phyloP scores from a whole-genome alignment of 2,797 vertebrate genomes.

The Brachymystax lenok region DNA sequence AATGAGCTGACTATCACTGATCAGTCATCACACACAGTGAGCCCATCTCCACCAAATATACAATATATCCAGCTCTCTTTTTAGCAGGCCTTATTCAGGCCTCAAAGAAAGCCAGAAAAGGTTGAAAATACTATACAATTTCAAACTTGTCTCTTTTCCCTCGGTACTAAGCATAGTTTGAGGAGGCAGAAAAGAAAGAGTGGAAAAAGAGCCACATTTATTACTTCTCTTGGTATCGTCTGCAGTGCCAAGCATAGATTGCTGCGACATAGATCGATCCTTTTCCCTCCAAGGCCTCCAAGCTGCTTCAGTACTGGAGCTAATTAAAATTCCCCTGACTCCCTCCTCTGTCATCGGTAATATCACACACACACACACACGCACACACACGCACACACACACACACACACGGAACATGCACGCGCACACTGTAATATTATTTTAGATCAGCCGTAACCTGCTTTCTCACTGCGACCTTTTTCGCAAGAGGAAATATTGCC shows the following conservation, averaged over 20 bases:
- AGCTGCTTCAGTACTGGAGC: conserved; percentile 39
- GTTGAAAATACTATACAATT: too few species aligned
- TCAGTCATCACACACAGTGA: conserved; percentile 39
- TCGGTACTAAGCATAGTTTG: not conserved
- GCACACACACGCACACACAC: too few species aligned
- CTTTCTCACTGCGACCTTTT: conserved; percentile 29
- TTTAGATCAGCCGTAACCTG: conserved; percentile 50
- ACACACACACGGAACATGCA: too few species aligned
- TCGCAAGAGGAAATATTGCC: conserved; percentile 33
- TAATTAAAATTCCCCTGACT: conserved; percentile 58
- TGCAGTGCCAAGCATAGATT: conserved; percentile 32
- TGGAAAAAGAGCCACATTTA: conserved; percentile 12
- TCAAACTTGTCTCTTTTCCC: too few species aligned
- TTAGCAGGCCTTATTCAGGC: too few species aligned
- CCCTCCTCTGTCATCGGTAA: conserved; percentile 44
- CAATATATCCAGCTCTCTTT: too few species aligned
- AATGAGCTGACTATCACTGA: conserved; percentile 52
- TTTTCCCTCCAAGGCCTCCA: conserved; percentile 16
- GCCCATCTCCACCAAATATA: not conserved
- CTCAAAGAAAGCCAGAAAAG: not conserved
- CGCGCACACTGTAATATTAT: conserved; percentile 13
- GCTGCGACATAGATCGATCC: conserved; percentile 53
- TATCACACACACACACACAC: conserved; percentile 12
- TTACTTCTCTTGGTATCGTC: conserved; percentile 19
- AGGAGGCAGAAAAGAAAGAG: not conserved